Evolutionary conservation across 2,113 vertebrate genomes (phyloP), one percentile per base, ranked within the genome.

Genomic region (Charadrius vociferus): DNA sequence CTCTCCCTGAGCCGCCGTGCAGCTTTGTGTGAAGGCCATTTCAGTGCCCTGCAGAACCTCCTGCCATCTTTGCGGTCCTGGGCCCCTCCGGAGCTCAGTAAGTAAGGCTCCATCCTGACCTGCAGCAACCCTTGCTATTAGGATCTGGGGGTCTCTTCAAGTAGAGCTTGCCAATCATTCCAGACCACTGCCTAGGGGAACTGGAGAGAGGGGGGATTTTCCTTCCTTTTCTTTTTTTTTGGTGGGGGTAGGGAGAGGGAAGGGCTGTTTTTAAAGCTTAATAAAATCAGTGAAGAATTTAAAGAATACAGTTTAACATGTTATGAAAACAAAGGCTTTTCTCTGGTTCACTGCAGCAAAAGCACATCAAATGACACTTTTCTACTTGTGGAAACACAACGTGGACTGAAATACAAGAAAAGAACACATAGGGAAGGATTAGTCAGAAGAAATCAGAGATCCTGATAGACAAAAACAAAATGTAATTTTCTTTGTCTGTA

Each of bases 211-310:
- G 39, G 11, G n/a, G 17, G 7, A 74, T 56, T 85, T 74, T 39
- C 77, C 24, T 45, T 83, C 19, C 26, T 65, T 50, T 45, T 71
- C 16, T 36, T 50, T 63, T 47, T 86, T 73, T 71, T 50, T 47
- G 30, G 14, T 12, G 34, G 8, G 39, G 14, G 21, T 34, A 56
- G 27, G 39, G 29, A 73, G 68, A 81, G 26, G 55, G 50, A 90
- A 95, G 18, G 47, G 15, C 37, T 94, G 61, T 91, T 96, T 95
- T 86, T 92, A 95, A 93, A 93, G 74, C 84, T 96, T 92, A 94
- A 94, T 88, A 92, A 86, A 95, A 88, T 96, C 92, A 93, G 87
- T 53, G 77, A 97, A 95, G 88, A 96, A 95, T 96, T 92, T 92
- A 68, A 96, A 91, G 86, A 93, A 84, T 88, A 97, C 80, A 84